Evolutionary conservation across 1,140 invertebrate genomes (phyloP).

Genomic region (Oryctes rhinoceros): DNA sequence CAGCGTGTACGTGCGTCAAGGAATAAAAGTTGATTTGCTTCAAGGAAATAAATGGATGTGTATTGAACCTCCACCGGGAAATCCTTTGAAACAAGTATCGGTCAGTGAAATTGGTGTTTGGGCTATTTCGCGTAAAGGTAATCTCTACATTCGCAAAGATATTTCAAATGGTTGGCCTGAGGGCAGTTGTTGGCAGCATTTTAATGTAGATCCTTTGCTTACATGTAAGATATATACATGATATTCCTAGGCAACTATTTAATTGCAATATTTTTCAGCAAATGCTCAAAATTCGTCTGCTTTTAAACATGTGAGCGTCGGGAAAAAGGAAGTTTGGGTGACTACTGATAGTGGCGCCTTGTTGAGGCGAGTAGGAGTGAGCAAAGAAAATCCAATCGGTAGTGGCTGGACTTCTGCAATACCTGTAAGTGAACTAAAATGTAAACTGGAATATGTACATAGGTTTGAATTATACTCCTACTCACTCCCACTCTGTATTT

Average conservation of each 20-base stretch:
- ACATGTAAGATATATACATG: not conserved
- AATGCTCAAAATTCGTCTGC: slow-evolving; percentile 59
- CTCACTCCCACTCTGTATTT: too few relatives aligned
- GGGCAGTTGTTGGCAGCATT: slow-evolving; percentile 75
- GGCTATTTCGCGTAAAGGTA: slow-evolving; percentile 71
- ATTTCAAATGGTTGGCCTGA: slow-evolving; percentile 75
- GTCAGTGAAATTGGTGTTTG: slow-evolving; percentile 76
- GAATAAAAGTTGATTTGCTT: slow-evolving; percentile 71
- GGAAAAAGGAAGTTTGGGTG: slow-evolving; percentile 75
- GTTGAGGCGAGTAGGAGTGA: slow-evolving; percentile 76
- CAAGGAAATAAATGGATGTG: slow-evolving; percentile 70
- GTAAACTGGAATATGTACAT: not conserved
- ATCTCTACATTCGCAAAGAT: slow-evolving; percentile 73
- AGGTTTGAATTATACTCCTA: too few relatives aligned
- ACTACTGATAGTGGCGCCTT: slow-evolving; percentile 76
- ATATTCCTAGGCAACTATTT: slow-evolving; percentile 16
- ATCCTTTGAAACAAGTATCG: slow-evolving; percentile 79
- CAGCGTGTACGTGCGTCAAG: slow-evolving; percentile 80
- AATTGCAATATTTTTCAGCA: slow-evolving; percentile 50
- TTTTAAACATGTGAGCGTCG: slow-evolving; percentile 73
- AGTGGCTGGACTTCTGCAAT: slow-evolving; percentile 79
- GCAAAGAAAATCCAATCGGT: slow-evolving; percentile 73
- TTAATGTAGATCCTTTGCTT: slow-evolving; percentile 63
- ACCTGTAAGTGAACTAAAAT: slow-evolving; percentile 64
- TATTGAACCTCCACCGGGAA: slow-evolving; percentile 71